Percentiles rank a stretch among this genome's conserved stretches.
phyloP scores from a whole-genome alignment of 2,888 invertebrate genomes.

The Perdita meconis region DNA sequence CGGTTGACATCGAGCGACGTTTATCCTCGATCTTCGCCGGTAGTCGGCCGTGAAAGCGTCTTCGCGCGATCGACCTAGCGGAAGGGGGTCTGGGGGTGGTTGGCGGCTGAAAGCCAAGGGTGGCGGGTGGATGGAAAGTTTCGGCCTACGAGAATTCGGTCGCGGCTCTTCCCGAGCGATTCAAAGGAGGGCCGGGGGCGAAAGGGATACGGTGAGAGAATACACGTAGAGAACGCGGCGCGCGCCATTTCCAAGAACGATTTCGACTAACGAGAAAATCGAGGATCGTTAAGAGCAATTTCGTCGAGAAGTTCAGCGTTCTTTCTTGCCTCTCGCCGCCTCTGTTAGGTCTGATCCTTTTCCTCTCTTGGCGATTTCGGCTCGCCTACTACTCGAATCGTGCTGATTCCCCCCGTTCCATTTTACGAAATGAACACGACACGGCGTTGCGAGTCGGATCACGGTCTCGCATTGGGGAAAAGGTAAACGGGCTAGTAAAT shows the following conservation, averaged over 20 bases:
- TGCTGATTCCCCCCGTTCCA: too few relatives aligned
- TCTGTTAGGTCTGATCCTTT: slow-evolving; percentile 32
- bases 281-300: slow-evolving; percentile 80
- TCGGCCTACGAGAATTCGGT: slow-evolving; percentile 28
- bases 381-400: too few relatives aligned
- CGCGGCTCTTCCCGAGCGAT: slow-evolving; percentile 16
- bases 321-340: slow-evolving; percentile 55
- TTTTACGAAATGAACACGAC: too few relatives aligned
- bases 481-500: slow-evolving; percentile 71
- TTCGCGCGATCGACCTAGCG: background rate
- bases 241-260: slow-evolving; percentile 71
- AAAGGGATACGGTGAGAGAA: slow-evolving; percentile 8
- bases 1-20: slow-evolving; percentile 6
- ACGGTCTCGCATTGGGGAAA: slow-evolving; percentile 8
- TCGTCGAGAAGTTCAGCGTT: slow-evolving; percentile 72
- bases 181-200: slow-evolving; percentile 6
- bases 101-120: slow-evolving; percentile 11
- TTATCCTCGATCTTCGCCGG: slow-evolving; percentile 13
- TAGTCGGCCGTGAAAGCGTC: slow-evolving; percentile 20
- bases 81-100: background rate
- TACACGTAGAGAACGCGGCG: slow-evolving; percentile 70
- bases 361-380: slow-evolving; percentile 3
- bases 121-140: slow-evolving; percentile 34
- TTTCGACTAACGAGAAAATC: slow-evolving; percentile 79
- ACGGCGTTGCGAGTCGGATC: background rate